A percentile compares a stretch with the other conserved stretches of the same genome.
Evolutionary conservation across 2,888 invertebrate genomes (phyloP).

Genomic region (Callosobruchus maculatus): DNA sequence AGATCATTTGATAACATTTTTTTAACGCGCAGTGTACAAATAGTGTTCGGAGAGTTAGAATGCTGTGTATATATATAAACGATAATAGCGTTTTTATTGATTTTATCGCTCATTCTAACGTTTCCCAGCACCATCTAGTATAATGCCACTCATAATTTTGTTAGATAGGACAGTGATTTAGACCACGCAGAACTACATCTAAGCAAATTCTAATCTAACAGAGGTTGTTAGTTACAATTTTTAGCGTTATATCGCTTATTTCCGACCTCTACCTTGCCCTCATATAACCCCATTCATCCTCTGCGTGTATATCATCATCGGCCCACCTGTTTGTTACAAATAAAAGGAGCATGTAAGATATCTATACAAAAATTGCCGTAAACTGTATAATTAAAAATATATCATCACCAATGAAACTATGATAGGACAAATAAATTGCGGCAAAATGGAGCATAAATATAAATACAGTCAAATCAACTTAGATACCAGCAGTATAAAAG

Average conservation of each 20-base stretch:
- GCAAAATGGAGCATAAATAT: too few species aligned
- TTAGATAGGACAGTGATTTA: not conserved
- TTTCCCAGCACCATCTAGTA: not conserved
- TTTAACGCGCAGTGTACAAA: too few species aligned
- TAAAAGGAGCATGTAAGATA: not conserved
- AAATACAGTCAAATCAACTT: too few species aligned
- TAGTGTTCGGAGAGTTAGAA: too few species aligned
- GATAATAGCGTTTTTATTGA: not conserved
- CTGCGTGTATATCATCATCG: slow-evolving; percentile 55
- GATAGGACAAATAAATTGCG: too few species aligned
- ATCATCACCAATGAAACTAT: too few species aligned
- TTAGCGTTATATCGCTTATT: not conserved
- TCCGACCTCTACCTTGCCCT: slow-evolving; percentile 58
- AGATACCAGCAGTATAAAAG: too few species aligned
- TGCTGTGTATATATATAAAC: not conserved
- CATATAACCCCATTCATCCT: slow-evolving; percentile 40
- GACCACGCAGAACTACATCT: not conserved
- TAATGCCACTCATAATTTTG: not conserved
- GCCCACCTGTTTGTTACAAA: not conserved
- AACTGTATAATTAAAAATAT: too few species aligned
- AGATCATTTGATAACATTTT: too few species aligned
- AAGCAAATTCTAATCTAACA: not conserved
- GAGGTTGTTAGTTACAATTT: not conserved
- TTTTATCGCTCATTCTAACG: not conserved
- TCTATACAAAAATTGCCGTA: too few species aligned